Percentiles rank a stretch among this genome's conserved stretches.
phyloP scores from a whole-genome alignment of 2,797 vertebrate species.

The Cynodonichthys magdalenae region DNA sequence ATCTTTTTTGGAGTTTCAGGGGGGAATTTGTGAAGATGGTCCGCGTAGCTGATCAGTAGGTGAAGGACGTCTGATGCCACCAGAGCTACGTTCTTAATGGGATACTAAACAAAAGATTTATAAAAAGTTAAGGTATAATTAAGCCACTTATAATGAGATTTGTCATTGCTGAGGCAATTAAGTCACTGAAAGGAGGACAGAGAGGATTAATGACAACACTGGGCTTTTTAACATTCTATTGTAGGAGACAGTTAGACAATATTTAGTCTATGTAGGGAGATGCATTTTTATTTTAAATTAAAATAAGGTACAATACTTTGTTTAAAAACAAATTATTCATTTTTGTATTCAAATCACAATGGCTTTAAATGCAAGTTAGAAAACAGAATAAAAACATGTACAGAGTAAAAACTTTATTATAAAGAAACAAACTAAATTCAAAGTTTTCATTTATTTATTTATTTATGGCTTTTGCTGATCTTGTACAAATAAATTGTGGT shows the following conservation, averaged over 20 bases:
- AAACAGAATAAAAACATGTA: no score
- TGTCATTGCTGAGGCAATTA: neutral
- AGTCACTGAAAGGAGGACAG: neutral
- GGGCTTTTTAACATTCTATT: neutral
- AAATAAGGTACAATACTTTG: no score
- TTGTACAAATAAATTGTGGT: neutral
- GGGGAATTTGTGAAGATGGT: conserved; percentile 92
- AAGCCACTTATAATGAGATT: neutral
- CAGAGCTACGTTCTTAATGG: conserved; percentile 95
- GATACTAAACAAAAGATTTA: conserved; percentile 81
- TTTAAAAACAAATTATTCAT: no score
- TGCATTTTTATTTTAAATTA: no score
- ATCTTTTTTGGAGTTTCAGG: conserved; percentile 95
- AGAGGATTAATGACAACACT: neutral
- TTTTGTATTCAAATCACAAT: no score
- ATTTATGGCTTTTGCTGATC: no score
- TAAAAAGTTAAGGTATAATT: neutral
- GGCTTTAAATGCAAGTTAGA: neutral
- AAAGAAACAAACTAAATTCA: neutral
- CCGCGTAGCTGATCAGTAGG: conserved; percentile 91
- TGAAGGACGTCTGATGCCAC: conserved; percentile 96
- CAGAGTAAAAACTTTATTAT: neutral
- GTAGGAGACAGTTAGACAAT: neutral
- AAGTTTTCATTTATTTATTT: no score
- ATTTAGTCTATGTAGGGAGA: neutral